Conservation (phyloP, 53 echinoderm and acorn worm species). For the Paracentrotus lividus region DNA sequence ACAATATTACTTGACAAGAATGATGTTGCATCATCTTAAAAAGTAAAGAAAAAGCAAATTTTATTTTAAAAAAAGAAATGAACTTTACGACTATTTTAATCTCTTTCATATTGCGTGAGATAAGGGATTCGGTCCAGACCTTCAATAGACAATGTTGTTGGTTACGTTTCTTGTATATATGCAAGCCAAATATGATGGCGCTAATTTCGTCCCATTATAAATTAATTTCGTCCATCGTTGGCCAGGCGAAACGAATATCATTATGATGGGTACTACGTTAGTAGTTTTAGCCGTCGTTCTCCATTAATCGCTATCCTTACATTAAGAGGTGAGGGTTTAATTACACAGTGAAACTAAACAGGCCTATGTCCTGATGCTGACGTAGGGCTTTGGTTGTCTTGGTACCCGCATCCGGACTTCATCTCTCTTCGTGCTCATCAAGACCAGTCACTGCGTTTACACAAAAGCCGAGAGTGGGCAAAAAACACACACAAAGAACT, state of each 20-base stretch:
- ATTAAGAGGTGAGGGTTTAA: slow-evolving; percentile 47
- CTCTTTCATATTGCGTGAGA: background rate
- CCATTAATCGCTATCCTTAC: slow-evolving; percentile 55
- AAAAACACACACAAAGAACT: slow-evolving; percentile 29
- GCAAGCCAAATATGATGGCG: slow-evolving; percentile 15
- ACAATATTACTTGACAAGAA: too few species aligned
- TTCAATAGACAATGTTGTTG: slow-evolving; percentile 2
- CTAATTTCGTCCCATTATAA: slow-evolving; percentile 46
- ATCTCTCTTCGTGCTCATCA: slow-evolving; percentile 31
- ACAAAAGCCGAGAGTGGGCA: slow-evolving; percentile 25
- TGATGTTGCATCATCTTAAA: too few species aligned
- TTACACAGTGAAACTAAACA: slow-evolving; percentile 48
- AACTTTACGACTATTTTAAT: too few species aligned
- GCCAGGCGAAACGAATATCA: slow-evolving; percentile 41
- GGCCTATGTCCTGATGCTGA: slow-evolving; percentile 33
- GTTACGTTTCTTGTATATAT: slow-evolving; percentile 35
- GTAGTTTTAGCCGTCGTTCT: slow-evolving; percentile 51
- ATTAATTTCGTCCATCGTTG: slow-evolving; percentile 52
- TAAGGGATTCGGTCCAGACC: background rate
- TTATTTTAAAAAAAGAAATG: too few species aligned
- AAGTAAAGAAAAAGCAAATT: too few species aligned
- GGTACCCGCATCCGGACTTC: slow-evolving; percentile 25
- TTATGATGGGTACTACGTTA: slow-evolving; percentile 10
- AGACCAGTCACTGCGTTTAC: slow-evolving; percentile 16
- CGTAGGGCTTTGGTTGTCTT: slow-evolving; percentile 39